phyloP scores from a whole-genome alignment of 1,140 invertebrate species.

The Lepidostoma basale region DNA sequence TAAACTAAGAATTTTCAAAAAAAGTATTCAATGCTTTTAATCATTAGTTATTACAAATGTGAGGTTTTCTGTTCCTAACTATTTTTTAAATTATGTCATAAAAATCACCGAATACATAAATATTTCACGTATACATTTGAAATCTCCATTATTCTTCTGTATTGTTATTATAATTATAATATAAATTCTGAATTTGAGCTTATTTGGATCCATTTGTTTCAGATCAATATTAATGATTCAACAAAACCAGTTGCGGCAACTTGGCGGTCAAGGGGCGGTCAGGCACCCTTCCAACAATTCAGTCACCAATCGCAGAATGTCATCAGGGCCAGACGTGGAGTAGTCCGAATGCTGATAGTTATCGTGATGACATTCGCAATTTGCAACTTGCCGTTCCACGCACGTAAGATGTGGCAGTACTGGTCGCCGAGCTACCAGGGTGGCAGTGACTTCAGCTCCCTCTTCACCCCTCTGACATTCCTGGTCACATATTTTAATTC shows the following conservation, averaged over 20 bases:
- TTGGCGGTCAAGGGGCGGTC: constrained; percentile 46
- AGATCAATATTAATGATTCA: too few species aligned
- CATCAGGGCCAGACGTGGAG: constrained; percentile 70
- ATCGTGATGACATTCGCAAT: constrained; percentile 82
- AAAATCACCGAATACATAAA: too few species aligned
- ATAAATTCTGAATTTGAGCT: too few species aligned
- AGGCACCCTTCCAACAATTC: constrained; percentile 42
- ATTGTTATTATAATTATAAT: too few species aligned
- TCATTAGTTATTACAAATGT: too few species aligned
- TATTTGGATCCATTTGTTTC: too few species aligned
- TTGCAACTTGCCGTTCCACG: constrained; percentile 85
- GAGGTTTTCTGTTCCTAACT: too few species aligned
- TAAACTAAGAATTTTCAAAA: too few species aligned
- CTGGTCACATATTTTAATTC: constrained; percentile 85
- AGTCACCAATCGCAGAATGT: constrained; percentile 72
- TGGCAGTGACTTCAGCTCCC: constrained; percentile 70
- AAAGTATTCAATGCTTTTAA: too few species aligned
- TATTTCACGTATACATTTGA: too few species aligned
- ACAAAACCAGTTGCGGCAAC: constrained; percentile 52
- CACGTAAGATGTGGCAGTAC: constrained; percentile 80
- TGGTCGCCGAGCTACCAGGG: constrained; percentile 70
- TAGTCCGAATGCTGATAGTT: constrained; percentile 81
- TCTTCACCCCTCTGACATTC: constrained; percentile 81
- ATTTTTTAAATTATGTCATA: too few species aligned
- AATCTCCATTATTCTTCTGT: too few species aligned